Conservation (phyloP, 2,888 invertebrate species). For the Nineta flava region DNA sequence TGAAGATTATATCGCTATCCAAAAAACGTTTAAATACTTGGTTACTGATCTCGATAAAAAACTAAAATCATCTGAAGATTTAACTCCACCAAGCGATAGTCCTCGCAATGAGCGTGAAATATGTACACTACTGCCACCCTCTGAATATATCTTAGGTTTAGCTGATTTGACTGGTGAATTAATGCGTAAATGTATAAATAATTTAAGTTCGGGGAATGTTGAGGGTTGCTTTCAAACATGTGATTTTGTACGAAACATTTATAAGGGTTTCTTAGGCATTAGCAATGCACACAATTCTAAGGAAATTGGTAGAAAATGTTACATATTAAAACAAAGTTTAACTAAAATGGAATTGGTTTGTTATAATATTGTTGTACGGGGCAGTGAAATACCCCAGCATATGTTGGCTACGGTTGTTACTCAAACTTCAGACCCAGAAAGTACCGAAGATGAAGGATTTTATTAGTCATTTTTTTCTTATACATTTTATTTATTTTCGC, state of each 20-base stretch:
- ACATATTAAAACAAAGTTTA: slow-evolving; percentile 56
- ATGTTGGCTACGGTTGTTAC: slow-evolving; percentile 40
- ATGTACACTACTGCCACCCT: slow-evolving; percentile 25
- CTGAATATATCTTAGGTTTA: slow-evolving; percentile 57
- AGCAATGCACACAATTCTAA: slow-evolving; percentile 31
- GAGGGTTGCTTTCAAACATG: slow-evolving; percentile 55
- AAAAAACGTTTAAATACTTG: slow-evolving; percentile 33
- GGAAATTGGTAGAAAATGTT: slow-evolving; percentile 55
- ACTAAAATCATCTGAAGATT: not conserved
- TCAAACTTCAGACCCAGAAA: slow-evolving; percentile 21
- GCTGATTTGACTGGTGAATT: slow-evolving; percentile 81
- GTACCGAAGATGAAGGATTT: slow-evolving; percentile 34
- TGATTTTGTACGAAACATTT: slow-evolving; percentile 50
- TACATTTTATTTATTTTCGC: too few relatives aligned
- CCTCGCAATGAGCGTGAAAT: slow-evolving; percentile 12
- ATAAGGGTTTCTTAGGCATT: slow-evolving; percentile 41
- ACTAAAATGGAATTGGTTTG: slow-evolving; percentile 72
- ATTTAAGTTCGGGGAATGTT: slow-evolving; percentile 58
- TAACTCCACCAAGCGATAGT: slow-evolving; percentile 10
- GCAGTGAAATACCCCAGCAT: slow-evolving; percentile 61
- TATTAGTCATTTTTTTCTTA: slow-evolving; percentile 11
- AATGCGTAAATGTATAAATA: slow-evolving; percentile 78
- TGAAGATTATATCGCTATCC: slow-evolving; percentile 40
- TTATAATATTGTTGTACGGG: slow-evolving; percentile 62
- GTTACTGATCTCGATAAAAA: slow-evolving; percentile 12